Evolutionary conservation across 2,113 vertebrate species (phyloP).

Genomic region (Ellobius talpinus): DNA sequence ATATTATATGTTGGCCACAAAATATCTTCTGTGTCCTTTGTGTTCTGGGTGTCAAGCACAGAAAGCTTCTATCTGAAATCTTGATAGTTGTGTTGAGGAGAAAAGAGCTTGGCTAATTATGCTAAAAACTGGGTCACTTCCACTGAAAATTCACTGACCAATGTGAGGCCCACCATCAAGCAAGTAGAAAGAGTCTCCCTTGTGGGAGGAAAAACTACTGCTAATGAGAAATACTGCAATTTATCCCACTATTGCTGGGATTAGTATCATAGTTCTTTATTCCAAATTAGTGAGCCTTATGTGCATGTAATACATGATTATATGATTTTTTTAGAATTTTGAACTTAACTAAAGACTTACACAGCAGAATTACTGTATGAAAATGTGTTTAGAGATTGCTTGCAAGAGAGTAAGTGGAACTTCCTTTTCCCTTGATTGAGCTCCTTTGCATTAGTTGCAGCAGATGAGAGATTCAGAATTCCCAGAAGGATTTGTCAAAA

Average conservation of each 20-base stretch:
- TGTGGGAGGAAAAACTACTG: background rate
- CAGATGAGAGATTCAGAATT: background rate
- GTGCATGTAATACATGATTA: background rate
- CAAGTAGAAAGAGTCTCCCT: background rate
- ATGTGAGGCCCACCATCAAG: background rate
- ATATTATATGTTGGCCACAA: background rate
- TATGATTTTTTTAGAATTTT: background rate
- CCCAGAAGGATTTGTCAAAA: background rate
- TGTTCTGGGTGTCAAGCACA: background rate
- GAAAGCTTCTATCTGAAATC: background rate
- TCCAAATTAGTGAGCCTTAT: background rate
- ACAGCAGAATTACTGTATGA: background rate
- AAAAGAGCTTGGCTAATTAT: background rate
- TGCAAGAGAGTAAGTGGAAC: background rate
- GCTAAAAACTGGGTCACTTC: background rate
- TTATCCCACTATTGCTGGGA: background rate
- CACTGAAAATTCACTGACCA: background rate
- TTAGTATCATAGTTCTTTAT: background rate
- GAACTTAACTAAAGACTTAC: constrained; percentile 27
- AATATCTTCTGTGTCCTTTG: background rate
- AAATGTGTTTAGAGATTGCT: constrained; percentile 18
- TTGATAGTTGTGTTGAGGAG: background rate
- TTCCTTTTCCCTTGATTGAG: background rate
- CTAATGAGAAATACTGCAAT: background rate
- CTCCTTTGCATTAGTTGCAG: background rate